Percentiles rank a stretch among this genome's conserved stretches.
Conservation (phyloP, 2,888 invertebrate genomes). For the Onthophagus sagittarius region DNA sequence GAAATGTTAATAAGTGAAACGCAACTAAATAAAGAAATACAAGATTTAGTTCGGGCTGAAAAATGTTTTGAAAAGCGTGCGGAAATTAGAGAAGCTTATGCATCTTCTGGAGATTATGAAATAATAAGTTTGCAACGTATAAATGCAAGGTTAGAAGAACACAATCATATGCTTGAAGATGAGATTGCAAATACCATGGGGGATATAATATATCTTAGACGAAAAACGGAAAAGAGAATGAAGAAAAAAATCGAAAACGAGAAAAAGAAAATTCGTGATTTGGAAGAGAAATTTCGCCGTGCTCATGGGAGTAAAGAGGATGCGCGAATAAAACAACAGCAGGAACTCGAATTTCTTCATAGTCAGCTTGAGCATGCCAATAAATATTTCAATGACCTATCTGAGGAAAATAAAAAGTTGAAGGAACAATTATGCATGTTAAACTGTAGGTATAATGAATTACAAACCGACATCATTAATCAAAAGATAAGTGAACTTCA, state of each 20-base stretch:
- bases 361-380: constrained; percentile 38
- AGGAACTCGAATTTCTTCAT: constrained; percentile 39
- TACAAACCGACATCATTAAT: constrained; percentile 43
- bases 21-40: constrained; percentile 19
- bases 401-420: constrained; percentile 36
- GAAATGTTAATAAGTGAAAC: background rate
- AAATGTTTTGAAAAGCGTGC: background rate
- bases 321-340: constrained; percentile 25
- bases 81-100: background rate
- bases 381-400: constrained; percentile 37
- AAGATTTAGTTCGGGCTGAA: constrained; percentile 9
- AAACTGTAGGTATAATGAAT: constrained; percentile 36
- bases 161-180: constrained; percentile 33
- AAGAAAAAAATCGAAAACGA: constrained; percentile 32
- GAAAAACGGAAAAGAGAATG: constrained; percentile 42
- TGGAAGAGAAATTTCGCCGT: constrained; percentile 38
- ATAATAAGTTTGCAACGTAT: constrained; percentile 19
- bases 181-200: constrained; percentile 42
- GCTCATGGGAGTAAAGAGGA: constrained; percentile 32
- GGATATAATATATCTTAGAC: constrained; percentile 42
- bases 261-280: constrained; percentile 33
- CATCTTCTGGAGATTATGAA: constrained; percentile 17
- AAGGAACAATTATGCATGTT: constrained; percentile 36
- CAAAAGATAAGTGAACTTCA: constrained; percentile 45
- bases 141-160: constrained; percentile 24